Evolutionary conservation across 1,140 invertebrate genomes (phyloP).

Genomic region (Scaptomyza graminum): DNA sequence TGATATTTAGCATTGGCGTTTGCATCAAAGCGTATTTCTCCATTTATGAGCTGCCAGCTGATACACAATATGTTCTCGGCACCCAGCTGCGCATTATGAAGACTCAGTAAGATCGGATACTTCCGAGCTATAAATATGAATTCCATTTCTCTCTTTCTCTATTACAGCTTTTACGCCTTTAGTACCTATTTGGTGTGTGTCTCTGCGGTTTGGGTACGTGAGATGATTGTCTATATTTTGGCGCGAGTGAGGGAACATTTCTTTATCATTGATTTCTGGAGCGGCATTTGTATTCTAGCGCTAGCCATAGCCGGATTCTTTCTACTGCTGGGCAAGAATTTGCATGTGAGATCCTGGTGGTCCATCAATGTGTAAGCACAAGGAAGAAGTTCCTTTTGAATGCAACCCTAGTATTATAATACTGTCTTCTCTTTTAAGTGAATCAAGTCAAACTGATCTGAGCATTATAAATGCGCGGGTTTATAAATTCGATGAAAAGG

Average conservation of each 20-base stretch:
- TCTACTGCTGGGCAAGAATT: slow-evolving; percentile 65
- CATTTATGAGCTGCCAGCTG: slow-evolving; percentile 57
- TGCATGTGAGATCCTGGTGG: slow-evolving; percentile 73
- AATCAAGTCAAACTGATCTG: slow-evolving; percentile 69
- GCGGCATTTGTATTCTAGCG: slow-evolving; percentile 69
- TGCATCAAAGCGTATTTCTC: slow-evolving; percentile 64
- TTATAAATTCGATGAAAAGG: slow-evolving; percentile 72
- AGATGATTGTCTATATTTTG: slow-evolving; percentile 71
- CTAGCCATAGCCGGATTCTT: slow-evolving; percentile 69
- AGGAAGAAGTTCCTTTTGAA: background rate
- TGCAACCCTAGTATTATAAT: background rate
- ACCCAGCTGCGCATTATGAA: slow-evolving; percentile 66
- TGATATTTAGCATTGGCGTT: slow-evolving; percentile 62
- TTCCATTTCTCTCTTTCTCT: background rate
- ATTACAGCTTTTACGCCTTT: slow-evolving; percentile 67
- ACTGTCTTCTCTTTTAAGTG: slow-evolving; percentile 21
- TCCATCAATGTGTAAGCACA: slow-evolving; percentile 73
- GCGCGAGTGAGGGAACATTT: slow-evolving; percentile 69
- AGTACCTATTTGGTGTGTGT: slow-evolving; percentile 67
- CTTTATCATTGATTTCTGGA: slow-evolving; percentile 80
- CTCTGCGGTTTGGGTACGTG: slow-evolving; percentile 67
- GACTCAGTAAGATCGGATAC: slow-evolving; percentile 58
- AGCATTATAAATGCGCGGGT: slow-evolving; percentile 72
- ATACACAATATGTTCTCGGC: slow-evolving; percentile 65
- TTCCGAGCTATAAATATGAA: background rate